Conservation (phyloP, 2,113 vertebrate genomes). For the Myiagra hebetior region DNA sequence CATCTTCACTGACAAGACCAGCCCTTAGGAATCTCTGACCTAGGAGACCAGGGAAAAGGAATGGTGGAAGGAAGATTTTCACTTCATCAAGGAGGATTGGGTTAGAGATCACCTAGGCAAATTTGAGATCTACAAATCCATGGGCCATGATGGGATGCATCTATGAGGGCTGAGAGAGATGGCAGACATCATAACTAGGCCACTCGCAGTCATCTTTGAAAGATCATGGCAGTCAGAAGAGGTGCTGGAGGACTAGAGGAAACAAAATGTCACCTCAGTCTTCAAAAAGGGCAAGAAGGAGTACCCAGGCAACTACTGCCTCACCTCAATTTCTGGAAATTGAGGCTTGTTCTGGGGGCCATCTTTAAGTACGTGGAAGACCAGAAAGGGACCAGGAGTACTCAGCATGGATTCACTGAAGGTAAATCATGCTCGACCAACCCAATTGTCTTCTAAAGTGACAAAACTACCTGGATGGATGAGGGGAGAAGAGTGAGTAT, state of each 20-base stretch:
- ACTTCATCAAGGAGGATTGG: accelerated
- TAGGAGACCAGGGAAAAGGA: background rate
- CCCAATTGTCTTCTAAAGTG: background rate
- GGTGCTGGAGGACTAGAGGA: background rate
- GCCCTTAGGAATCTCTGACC: background rate
- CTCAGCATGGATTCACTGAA: background rate
- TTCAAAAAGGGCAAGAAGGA: background rate
- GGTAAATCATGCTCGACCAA: background rate
- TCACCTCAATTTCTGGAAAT: background rate
- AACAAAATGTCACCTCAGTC: background rate
- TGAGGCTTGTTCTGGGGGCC: background rate
- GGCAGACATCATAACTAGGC: background rate
- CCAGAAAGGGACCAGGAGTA: background rate
- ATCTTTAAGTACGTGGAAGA: background rate
- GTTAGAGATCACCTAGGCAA: background rate
- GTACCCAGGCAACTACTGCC: background rate
- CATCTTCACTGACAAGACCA: background rate
- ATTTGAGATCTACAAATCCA: background rate
- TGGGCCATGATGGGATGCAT: background rate
- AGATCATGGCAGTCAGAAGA: background rate
- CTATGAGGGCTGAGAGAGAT: background rate
- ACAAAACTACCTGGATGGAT: background rate
- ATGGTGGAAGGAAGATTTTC: background rate
- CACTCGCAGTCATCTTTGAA: background rate
- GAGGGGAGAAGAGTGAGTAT: background rate